Evolutionary conservation across 53 echinoderm and acorn worm species (phyloP).

Genomic region (Temnopleurus reevesii): DNA sequence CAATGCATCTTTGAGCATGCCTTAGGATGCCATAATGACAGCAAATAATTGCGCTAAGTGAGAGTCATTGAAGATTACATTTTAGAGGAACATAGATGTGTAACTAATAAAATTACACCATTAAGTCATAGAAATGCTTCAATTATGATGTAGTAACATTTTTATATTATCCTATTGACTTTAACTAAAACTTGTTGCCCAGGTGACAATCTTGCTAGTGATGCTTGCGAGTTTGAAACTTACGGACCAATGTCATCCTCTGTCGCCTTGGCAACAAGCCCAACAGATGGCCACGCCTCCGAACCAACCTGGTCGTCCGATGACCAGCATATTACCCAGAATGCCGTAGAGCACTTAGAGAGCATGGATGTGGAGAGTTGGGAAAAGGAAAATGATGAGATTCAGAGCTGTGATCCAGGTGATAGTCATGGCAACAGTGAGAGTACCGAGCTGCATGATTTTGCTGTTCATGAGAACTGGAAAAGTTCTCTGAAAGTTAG

Average conservation of each 20-base stretch:
- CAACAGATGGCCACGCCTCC: background rate
- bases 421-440: background rate
- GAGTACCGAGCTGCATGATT: too few species aligned
- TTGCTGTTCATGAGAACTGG: background rate
- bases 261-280: conserved; percentile 43
- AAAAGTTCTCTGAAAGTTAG: background rate
- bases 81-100: too few species aligned
- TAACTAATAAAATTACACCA: too few species aligned
- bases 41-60: too few species aligned
- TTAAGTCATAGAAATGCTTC: too few species aligned
- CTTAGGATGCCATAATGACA: too few species aligned
- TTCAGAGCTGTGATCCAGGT: background rate
- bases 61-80: too few species aligned
- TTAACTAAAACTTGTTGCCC: background rate
- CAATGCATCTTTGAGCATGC: too few species aligned
- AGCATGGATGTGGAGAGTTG: background rate
- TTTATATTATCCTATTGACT: background rate
- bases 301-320: background rate
- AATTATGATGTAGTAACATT: too few species aligned
- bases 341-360: conserved; percentile 35
- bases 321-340: conserved; percentile 34
- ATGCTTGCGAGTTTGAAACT: conserved; percentile 33
- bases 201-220: background rate
- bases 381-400: background rate
- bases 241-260: conserved; percentile 43